Base-by-base conservation (phyloP, 1,140 invertebrate species). In the Hyles euphorbiae region DNA sequence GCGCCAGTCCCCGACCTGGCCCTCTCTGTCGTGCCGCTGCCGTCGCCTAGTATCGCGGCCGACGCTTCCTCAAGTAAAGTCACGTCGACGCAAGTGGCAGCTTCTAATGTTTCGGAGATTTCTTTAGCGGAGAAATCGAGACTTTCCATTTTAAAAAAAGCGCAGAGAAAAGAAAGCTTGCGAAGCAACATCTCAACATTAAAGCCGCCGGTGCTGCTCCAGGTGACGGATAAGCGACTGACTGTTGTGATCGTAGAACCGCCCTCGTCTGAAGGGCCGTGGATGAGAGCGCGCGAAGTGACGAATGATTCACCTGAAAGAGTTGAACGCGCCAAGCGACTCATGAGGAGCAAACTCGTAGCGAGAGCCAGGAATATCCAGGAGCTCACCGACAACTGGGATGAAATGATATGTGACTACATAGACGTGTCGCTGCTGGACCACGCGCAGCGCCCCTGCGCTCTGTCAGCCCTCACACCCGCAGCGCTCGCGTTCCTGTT, bases 371-470 rank as follows among this genome's bases (percentile, higher is more conserved):
- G 63, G 7, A 76, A 63, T 51, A 76, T 86, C 34, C 67, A 77
- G 5, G 81, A 86, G 1, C 63, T 88, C 0, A 80, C 74, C 0
- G 74, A 87, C 11, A 76, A 88, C 40, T 86, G 83, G 83, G 82
- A 86, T 46, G 75, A 86, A 3, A 58, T 78, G 68, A 59, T 88
- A 2, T 88, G 85, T 47, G 85, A 88, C 43, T 85, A 88, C 53
- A 70, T 88, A 2, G 85, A 88, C 52, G 60, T 76, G 3, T 60
- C 72, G 0, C 60, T 82, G 7, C 63, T 85, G 22, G 54, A 56
- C 22, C 3, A 32, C 10, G 54, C 8, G 49, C 11, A 44, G 47
- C 2, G n/a, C 8, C 47, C 11, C 34, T 43, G 36, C 32, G 12
- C 7, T 5, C 60, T 5, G 45, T 58, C 0, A 56, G 22, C 22